These are phyloP conservation scores for Pristis pectinata DNA, from an alignment of 2,797 vertebrate species.

Conservation along the genomic window DNA sequence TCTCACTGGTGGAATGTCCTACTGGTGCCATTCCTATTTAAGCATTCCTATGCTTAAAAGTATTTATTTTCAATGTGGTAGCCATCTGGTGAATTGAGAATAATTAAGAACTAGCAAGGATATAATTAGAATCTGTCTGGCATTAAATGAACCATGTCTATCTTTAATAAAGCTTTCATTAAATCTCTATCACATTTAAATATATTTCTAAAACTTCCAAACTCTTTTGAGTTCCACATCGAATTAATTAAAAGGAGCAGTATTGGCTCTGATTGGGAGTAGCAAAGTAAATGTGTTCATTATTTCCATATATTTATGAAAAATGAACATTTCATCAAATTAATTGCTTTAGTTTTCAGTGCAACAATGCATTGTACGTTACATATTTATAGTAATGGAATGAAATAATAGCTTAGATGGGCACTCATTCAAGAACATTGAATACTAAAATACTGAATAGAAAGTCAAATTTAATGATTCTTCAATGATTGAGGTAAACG, in stretches of 20 bases:
- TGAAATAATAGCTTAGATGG: background rate
- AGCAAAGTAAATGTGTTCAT: background rate
- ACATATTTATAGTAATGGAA: background rate
- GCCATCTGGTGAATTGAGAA: background rate
- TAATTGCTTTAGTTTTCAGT: background rate
- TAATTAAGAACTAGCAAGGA: background rate
- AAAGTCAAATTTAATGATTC: background rate
- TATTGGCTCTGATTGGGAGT: background rate
- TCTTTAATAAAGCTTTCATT: slow-evolving; percentile 15
- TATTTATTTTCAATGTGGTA: background rate
- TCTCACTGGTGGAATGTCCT: background rate
- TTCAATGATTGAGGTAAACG: background rate
- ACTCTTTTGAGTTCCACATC: background rate
- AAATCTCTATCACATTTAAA: background rate
- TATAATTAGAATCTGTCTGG: background rate
- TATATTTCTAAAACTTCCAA: background rate
- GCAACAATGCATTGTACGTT: background rate
- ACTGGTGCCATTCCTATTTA: background rate
- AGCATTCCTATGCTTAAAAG: background rate
- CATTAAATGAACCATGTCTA: background rate
- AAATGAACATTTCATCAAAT: background rate
- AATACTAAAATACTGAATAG: background rate
- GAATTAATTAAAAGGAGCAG: background rate
- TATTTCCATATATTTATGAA: background rate
- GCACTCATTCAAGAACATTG: background rate